Percentiles rank a stretch among this genome's conserved stretches.
phyloP scores from a whole-genome alignment of 64 coral and sea anemone genomes.

The Actinia equina region DNA sequence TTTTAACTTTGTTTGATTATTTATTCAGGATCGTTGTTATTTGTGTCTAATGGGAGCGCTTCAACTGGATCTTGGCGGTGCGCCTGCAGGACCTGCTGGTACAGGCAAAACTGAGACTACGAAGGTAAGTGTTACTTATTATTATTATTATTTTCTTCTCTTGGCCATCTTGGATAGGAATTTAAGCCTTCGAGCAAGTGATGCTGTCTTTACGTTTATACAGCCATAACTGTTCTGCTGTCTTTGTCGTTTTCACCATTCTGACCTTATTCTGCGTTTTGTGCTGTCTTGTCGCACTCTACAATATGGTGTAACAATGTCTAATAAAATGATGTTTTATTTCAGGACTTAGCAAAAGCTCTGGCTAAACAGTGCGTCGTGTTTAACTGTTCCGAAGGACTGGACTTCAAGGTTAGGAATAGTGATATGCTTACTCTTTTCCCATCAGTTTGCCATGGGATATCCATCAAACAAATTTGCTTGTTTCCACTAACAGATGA shows the following conservation, averaged over 20 bases:
- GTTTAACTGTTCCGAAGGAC: conserved; percentile 97
- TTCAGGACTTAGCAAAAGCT: conserved; percentile 93
- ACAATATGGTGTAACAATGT: background rate
- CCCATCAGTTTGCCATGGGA: background rate
- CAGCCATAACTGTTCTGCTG: too few relatives aligned
- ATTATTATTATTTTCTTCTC: too few relatives aligned
- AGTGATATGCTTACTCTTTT: background rate
- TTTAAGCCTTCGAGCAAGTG: background rate
- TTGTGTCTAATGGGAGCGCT: conserved; percentile 97
- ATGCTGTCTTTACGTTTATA: background rate
- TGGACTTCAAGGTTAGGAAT: conserved; percentile 69
- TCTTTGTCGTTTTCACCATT: background rate
- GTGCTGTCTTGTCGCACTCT: background rate
- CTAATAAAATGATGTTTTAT: background rate
- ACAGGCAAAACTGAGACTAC: conserved; percentile 99
- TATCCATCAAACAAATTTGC: background rate
- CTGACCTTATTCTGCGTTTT: background rate
- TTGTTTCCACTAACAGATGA: conserved; percentile 58
- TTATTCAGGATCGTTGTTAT: conserved; percentile 90
- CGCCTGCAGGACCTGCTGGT: conserved; percentile 92
- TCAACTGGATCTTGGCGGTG: conserved; percentile 92
- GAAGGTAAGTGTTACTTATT: conserved; percentile 46
- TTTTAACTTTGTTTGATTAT: background rate
- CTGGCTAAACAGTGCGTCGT: conserved; percentile 97
- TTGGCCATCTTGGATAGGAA: background rate